Base-by-base conservation (phyloP, 2,888 invertebrate genomes). In the Epinotia demarniana region DNA sequence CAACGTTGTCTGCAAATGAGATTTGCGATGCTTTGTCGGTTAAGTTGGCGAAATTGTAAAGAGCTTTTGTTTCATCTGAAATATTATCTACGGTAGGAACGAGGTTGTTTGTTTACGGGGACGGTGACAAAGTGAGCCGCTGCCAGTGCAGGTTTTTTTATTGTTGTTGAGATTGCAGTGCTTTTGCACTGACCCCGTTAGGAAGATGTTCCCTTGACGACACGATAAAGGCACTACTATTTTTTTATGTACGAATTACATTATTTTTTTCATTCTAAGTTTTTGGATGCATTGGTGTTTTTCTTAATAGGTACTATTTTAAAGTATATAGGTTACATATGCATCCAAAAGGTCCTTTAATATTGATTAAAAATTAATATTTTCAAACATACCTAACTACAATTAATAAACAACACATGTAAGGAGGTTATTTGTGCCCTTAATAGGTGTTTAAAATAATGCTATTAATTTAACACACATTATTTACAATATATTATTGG, bases 21-120 rank as follows among this genome's bases (percentile, higher is more conserved):
- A 92, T 93, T 92, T 92, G 92, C 93, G 92, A 92, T 90, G 88
- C 92, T 92, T 92, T 92, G 93, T 92, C 92, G 92, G 92, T 88
- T 86, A 82, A 88, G 92, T 87, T 86, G 83, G 89, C 86, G 87
- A 88, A 89, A 87, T 88, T 89, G 90, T 89, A 89, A 69, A 87
- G 87, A 89, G 91, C 91, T 92, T 75, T 92, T 92, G 91, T 92
- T 92, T 88, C 87, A 87, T 88, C 89, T 91, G 89, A 91, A 90
- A 90, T 87, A 86, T 87, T 85, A 85, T 86, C 84, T 83, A 77
- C 78, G 81, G 80, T 81, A 79, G 80, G 82, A 86, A 88, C 84
- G 81, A 84, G 81, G 79, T 82, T 81, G 83, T 83, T 81, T 83
- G 79, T 82, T 79, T 81, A 81, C 62, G 62, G 39, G 63, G 57